phyloP scores from a whole-genome alignment of 2,113 vertebrate genomes.

The Coryphaenoides rupestris region DNA sequence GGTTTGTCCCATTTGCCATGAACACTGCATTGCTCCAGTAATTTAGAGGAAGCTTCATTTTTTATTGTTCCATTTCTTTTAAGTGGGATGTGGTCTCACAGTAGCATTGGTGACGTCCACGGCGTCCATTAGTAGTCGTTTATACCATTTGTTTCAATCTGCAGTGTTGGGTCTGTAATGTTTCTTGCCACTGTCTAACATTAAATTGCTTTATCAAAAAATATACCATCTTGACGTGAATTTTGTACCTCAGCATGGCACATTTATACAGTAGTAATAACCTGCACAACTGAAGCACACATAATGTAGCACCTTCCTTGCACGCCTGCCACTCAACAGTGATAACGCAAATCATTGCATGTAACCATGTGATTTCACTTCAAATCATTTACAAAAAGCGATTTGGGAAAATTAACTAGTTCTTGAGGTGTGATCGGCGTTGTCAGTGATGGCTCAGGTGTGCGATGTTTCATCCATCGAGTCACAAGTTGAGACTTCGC shows the following conservation, averaged over 20 bases:
- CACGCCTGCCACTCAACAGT: too few species aligned
- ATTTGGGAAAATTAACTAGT: too few species aligned
- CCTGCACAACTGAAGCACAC: too few species aligned
- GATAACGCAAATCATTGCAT: too few species aligned
- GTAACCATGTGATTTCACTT: too few species aligned
- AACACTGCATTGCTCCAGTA: neutral
- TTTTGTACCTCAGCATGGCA: conserved; percentile 21
- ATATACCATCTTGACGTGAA: conserved; percentile 11
- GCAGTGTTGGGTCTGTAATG: conserved; percentile 77
- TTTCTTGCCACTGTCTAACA: conserved; percentile 82
- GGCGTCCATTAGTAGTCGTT: conserved; percentile 53
- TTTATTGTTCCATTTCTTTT: conserved; percentile 64
- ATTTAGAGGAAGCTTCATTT: conserved; percentile 37
- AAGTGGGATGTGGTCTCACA: conserved; percentile 71
- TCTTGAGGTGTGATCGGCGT: too few species aligned
- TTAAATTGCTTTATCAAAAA: conserved; percentile 63
- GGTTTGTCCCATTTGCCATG: neutral
- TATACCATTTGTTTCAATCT: conserved; percentile 46
- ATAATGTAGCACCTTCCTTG: too few species aligned
- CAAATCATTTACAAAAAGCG: too few species aligned
- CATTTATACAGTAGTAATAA: too few species aligned
- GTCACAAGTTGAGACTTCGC: too few species aligned
- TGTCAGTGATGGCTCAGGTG: too few species aligned
- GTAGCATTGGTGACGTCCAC: conserved; percentile 54
- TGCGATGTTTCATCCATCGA: too few species aligned